Evolutionary conservation across 2,113 vertebrate genomes (phyloP).

Genomic region (Ameiurus melas): DNA sequence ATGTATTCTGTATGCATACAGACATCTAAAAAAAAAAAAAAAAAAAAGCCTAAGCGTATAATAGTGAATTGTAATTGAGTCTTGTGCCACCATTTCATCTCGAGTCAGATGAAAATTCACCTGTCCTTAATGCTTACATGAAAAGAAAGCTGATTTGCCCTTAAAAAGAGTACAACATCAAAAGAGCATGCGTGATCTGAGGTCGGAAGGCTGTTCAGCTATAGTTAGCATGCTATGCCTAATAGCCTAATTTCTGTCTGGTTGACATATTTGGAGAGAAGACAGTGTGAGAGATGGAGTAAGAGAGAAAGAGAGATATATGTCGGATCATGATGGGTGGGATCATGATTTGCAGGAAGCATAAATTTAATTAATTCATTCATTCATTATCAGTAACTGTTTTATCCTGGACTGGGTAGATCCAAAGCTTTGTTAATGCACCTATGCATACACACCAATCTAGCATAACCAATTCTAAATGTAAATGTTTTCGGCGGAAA

Average conservation of each 20-base stretch:
- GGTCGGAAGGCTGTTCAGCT: slow-evolving; percentile 73
- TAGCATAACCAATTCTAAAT: not conserved
- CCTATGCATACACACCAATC: not conserved
- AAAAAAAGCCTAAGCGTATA: slow-evolving; percentile 61
- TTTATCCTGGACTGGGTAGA: not conserved
- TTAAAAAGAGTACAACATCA: slow-evolving; percentile 73
- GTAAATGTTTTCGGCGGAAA: not conserved
- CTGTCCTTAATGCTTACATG: slow-evolving; percentile 67
- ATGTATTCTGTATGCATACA: not conserved
- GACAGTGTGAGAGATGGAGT: slow-evolving; percentile 32
- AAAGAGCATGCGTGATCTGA: slow-evolving; percentile 68
- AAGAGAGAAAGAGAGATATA: slow-evolving; percentile 1
- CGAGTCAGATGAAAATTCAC: not conserved
- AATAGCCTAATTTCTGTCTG: slow-evolving; percentile 68
- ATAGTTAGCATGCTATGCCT: slow-evolving; percentile 63
- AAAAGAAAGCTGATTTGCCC: slow-evolving; percentile 70
- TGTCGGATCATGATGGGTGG: not conserved
- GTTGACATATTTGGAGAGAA: slow-evolving; percentile 63
- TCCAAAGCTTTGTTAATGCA: not conserved
- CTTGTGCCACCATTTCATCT: slow-evolving; percentile 14
- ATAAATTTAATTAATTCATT: not conserved
- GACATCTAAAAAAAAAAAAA: not conserved
- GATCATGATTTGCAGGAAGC: not conserved
- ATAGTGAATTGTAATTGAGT: slow-evolving; percentile 64
- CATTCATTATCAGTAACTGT: not conserved